Conservation (phyloP, 2,113 vertebrate genomes). For the Loxodonta africana region DNA sequence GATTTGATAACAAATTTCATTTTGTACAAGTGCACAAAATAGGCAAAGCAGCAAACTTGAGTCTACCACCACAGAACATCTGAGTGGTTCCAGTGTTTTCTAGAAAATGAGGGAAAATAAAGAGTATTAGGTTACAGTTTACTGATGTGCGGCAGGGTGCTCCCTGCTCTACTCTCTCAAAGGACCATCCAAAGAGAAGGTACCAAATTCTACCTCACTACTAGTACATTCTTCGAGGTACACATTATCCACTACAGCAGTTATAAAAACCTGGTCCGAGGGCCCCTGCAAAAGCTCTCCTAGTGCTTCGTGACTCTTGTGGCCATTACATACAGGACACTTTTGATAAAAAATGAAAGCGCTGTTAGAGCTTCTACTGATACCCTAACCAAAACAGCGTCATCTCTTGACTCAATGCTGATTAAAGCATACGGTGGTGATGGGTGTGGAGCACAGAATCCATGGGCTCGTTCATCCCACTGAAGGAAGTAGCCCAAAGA, state of each 20-base stretch:
- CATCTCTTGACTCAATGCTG: not conserved
- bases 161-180: not conserved
- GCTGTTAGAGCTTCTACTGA: not conserved
- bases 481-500: not conserved
- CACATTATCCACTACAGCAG: not conserved
- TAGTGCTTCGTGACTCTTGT: not conserved
- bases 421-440: not conserved
- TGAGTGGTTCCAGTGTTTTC: not conserved
- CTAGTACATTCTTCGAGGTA: not conserved
- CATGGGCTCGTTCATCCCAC: not conserved
- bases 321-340: not conserved
- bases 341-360: not conserved
- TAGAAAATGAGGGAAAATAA: not conserved
- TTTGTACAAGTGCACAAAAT: not conserved
- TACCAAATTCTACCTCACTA: not conserved
- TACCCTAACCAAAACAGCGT: not conserved
- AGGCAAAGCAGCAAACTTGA: not conserved
- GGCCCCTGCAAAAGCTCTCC: not conserved
- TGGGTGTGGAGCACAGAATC: accelerated
- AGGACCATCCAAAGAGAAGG: not conserved
- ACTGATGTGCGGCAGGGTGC: not conserved
- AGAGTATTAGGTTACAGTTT: not conserved
- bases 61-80: not conserved
- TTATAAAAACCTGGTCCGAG: not conserved
- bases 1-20: not conserved